Conservation (phyloP, 2,113 vertebrate species). For the Saccopteryx leptura region DNA sequence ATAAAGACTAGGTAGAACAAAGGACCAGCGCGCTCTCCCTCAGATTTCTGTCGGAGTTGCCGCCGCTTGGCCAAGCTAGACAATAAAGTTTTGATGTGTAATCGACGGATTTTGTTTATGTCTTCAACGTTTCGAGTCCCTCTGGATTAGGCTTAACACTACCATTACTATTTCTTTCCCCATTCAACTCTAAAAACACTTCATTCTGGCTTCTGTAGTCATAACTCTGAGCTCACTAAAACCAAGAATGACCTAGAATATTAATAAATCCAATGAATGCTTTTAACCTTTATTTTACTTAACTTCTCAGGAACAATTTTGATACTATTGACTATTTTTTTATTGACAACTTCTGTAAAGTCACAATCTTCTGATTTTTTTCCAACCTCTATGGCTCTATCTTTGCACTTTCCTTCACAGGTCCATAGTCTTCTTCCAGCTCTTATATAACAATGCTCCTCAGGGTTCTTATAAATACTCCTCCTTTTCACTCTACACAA, state of each 20-base stretch:
- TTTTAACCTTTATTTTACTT: neutral
- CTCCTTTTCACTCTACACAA: neutral
- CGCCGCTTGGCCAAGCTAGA: too few relatives aligned
- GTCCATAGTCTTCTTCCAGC: neutral
- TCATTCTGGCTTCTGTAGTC: neutral
- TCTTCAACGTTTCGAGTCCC: too few relatives aligned
- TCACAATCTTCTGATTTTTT: neutral
- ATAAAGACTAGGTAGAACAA: too few relatives aligned
- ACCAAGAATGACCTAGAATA: accelerated
- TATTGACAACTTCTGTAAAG: neutral
- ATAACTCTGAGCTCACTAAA: neutral
- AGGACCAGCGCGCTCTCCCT: too few relatives aligned
- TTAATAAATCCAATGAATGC: neutral
- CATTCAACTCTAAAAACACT: neutral
- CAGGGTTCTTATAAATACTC: neutral
- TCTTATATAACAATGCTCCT: neutral
- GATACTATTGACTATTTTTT: neutral
- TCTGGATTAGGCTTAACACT: neutral
- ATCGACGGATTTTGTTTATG: too few relatives aligned
- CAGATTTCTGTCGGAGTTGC: too few relatives aligned
- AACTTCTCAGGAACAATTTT: neutral
- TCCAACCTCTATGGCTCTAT: neutral
- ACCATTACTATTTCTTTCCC: neutral
- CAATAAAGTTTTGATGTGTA: too few relatives aligned
- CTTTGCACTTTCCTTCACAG: neutral